These are phyloP conservation scores for Drosophila austrosaltans DNA, from an alignment of 2,888 invertebrate genomes.

Conservation along the genomic window DNA sequence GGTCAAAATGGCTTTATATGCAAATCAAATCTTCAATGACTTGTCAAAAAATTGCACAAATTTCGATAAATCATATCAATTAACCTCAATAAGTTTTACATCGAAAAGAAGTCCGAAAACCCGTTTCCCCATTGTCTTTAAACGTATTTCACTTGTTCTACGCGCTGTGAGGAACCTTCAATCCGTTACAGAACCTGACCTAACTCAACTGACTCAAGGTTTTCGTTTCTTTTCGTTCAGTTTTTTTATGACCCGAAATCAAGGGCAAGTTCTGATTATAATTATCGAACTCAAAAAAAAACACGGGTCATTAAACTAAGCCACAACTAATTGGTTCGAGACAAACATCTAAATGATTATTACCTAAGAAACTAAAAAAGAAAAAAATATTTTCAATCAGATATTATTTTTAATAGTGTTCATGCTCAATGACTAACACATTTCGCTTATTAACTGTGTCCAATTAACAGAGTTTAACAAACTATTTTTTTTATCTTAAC, in stretches of 20 bases:
- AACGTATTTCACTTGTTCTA: conserved; percentile 36
- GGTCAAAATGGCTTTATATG: conserved; percentile 61
- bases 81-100: conserved; percentile 62
- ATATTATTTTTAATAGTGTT: conserved; percentile 35
- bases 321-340: conserved; percentile 34
- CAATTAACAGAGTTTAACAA: conserved; percentile 50
- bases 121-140: conserved; percentile 23
- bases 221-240: conserved; percentile 9
- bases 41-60: conserved; percentile 59
- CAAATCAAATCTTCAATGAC: conserved; percentile 51
- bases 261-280: conserved; percentile 63
- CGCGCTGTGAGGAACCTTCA: conserved; percentile 16
- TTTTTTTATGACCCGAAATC: conserved; percentile 16
- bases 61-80: conserved; percentile 56
- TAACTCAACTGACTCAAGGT: conserved; percentile 32
- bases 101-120: conserved; percentile 30
- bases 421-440: conserved; percentile 25
- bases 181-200: conserved; percentile 46
- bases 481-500: conserved; percentile 6
- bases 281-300: conserved; percentile 15
- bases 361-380: conserved; percentile 3
- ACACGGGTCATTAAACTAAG: conserved; percentile 39
- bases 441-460: conserved; percentile 41
- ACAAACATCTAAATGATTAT: conserved; percentile 37
- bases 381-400: conserved; percentile 31